A percentile compares a stretch with the other conserved stretches of the same genome.
phyloP scores from a whole-genome alignment of 2,797 vertebrate genomes.

The Coracias cyanogaster region DNA sequence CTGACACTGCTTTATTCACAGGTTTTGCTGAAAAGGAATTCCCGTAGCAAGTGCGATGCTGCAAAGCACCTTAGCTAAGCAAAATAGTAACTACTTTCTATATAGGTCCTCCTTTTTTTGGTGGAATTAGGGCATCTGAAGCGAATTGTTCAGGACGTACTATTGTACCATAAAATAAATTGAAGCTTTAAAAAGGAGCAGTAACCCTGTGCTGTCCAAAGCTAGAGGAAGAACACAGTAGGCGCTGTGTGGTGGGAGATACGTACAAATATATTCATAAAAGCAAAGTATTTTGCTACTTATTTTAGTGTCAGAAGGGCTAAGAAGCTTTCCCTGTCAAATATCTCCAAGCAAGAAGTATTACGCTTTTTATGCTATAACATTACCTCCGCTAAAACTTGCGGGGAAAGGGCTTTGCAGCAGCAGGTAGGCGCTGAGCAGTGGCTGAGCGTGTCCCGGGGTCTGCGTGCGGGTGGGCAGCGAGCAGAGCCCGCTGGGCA shows the following conservation, averaged over 20 bases:
- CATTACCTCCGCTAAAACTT: not conserved
- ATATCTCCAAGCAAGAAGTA: not conserved
- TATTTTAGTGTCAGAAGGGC: not conserved
- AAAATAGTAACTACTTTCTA: not conserved
- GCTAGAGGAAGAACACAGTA: not conserved
- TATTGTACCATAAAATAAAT: not conserved
- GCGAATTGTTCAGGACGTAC: not conserved
- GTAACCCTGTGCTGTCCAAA: not conserved
- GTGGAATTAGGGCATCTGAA: not conserved
- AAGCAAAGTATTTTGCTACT: not conserved
- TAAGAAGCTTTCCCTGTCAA: not conserved
- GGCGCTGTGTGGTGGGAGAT: not conserved
- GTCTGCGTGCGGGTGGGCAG: not conserved
- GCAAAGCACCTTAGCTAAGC: not conserved
- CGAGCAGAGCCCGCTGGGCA: accelerated
- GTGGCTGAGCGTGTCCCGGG: accelerated
- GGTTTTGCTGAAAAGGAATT: not conserved
- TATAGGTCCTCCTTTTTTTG: not conserved
- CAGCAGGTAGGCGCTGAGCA: not conserved
- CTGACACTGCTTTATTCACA: not conserved
- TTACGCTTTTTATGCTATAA: not conserved
- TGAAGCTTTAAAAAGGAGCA: not conserved
- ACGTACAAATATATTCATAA: accelerated
- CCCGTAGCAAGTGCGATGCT: not conserved
- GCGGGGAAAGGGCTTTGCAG: not conserved